These are phyloP conservation scores for Papilio demoleus DNA, from an alignment of 2,888 invertebrate genomes.

Conservation along the genomic window DNA sequence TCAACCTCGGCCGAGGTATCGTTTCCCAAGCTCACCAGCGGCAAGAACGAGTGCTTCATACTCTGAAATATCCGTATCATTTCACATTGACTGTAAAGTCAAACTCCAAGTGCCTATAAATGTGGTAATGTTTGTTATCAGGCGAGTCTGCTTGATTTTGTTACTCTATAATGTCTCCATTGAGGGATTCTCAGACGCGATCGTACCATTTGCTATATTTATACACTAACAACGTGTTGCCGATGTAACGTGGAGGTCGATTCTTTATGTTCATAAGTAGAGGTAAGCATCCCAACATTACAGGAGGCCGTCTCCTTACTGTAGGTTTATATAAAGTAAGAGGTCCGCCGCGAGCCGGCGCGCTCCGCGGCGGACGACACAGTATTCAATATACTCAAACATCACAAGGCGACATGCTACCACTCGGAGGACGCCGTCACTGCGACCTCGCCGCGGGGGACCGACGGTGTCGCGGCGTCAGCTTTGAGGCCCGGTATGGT, in stretches of 20 bases:
- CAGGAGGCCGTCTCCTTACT: slow-evolving; percentile 21
- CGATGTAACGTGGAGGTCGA: not conserved
- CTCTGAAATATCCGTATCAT: not conserved
- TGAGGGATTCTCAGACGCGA: slow-evolving; percentile 21
- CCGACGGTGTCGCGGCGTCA: slow-evolving; percentile 34
- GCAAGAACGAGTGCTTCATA: not conserved
- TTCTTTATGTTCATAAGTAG: slow-evolving; percentile 36
- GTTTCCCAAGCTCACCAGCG: not conserved
- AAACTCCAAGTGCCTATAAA: slow-evolving; percentile 39
- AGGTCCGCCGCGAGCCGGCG: not conserved
- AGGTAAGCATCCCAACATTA: slow-evolving; percentile 28
- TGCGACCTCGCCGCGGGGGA: no score
- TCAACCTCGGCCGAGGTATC: not conserved
- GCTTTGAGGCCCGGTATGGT: not conserved
- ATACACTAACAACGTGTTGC: slow-evolving; percentile 15
- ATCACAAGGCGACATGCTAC: slow-evolving; percentile 36
- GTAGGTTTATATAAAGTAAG: slow-evolving; percentile 32
- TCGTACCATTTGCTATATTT: slow-evolving; percentile 18
- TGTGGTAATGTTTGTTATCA: slow-evolving; percentile 40
- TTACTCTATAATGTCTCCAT: slow-evolving; percentile 21
- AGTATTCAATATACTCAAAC: slow-evolving; percentile 37
- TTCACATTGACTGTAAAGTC: slow-evolving; percentile 12
- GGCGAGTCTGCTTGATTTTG: slow-evolving; percentile 38
- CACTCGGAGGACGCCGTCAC: slow-evolving; percentile 17
- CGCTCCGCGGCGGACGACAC: not conserved